Evolutionary conservation across 2,888 invertebrate genomes (phyloP), one percentile per base, ranked within the genome.

Genomic region (Scelioninae gen. 2): DNA sequence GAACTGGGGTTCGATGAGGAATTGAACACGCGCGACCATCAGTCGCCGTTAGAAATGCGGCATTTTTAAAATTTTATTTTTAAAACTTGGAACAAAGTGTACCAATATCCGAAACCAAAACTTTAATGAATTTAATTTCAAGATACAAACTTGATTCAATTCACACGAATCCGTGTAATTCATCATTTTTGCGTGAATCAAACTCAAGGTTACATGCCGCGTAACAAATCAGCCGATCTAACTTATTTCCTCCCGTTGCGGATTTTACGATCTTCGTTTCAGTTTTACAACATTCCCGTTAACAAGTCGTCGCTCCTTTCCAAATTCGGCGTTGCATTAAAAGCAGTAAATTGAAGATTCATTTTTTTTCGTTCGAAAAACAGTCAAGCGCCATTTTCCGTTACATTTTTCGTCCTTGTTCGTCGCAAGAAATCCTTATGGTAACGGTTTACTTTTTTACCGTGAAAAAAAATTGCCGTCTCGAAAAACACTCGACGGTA

Each of bases 121-220:
- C n/a, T n/a, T 61, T 61, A 18, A 72, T 53, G 61, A 61, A 65
- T 43, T 39, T 19, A 3, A 50, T 41, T 69, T 10, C 45, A 11
- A 19, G 13, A 6, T 33, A 60, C 53, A 39, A 50, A 64, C 53
- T 73, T 58, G 50, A 65, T 61, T 60, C 48, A 19, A 43, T 58
- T 45, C 58, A 46, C 63, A 35, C 16, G 50, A 43, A 28, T n/a
- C n/a, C n/a, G 41, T 57, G 52, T 57, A 45, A 22, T 33, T 22
- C 11, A 19, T 37, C 65, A 69, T 58, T 48, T 57, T n/a, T 43
- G 31, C 65, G 55, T 69, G 65, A 74, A 74, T 74, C 65, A 55
- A 68, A 74, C 60, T 68, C 39, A 73, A 68, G 52, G 69, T 74
- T 74, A 70, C 61, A 74, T 74, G 60, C 55, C 46, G 57, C 52